Conservation (phyloP, 2,113 vertebrate species). For the Phylloscopus trochiloides region DNA sequence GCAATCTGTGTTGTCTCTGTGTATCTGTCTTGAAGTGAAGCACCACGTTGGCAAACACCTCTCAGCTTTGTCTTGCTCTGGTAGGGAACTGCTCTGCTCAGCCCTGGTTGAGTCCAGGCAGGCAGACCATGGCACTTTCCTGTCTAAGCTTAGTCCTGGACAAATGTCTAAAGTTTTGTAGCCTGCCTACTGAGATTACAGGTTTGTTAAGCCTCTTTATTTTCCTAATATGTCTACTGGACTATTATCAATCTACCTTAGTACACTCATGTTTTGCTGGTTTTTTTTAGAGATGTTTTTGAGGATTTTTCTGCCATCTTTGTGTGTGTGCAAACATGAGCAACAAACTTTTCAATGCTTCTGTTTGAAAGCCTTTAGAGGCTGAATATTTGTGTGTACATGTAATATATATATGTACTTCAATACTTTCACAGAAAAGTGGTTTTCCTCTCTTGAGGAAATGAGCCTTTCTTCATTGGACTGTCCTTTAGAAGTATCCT, state of each 20-base stretch:
- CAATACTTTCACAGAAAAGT: not conserved
- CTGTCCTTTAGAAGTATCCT: not conserved
- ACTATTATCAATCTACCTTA: not conserved
- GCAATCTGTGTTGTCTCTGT: fast-evolving
- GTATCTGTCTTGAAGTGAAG: not conserved
- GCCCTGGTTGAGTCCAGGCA: not conserved
- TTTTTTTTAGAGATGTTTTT: not conserved
- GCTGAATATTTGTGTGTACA: not conserved
- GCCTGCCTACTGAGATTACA: not conserved
- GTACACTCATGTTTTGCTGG: not conserved
- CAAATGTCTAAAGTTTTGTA: not conserved
- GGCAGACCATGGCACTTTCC: not conserved
- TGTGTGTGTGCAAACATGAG: not conserved
- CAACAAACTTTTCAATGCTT: not conserved
- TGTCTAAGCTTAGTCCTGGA: not conserved
- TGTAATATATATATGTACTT: not conserved
- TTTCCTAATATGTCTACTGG: not conserved
- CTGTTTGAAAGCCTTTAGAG: not conserved
- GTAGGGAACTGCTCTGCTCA: not conserved
- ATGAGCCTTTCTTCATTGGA: not conserved
- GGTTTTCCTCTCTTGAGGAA: not conserved
- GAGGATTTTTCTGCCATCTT: not conserved
- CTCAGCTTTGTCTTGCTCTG: not conserved
- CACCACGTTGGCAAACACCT: fast-evolving
- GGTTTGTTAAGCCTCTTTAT: not conserved